These are phyloP conservation scores for Eleginops maclovinus DNA, from an alignment of 2,113 vertebrate genomes.

Conservation along the genomic window DNA sequence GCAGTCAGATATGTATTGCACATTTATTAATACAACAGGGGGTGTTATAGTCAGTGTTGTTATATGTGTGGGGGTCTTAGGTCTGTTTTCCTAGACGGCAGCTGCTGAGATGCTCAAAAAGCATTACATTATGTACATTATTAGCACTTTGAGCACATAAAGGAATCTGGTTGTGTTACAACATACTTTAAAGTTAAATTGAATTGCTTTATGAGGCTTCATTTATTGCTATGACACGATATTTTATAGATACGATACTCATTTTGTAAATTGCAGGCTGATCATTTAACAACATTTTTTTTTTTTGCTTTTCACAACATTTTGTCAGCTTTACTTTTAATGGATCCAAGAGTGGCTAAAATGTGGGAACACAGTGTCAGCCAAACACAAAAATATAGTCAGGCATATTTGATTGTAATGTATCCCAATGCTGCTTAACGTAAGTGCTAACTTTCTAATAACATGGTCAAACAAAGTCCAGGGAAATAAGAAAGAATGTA, in stretches of 20 bases:
- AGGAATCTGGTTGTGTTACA: slow-evolving; percentile 15
- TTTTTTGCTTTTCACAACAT: not conserved
- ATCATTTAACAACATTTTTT: too few relatives aligned
- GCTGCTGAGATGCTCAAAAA: slow-evolving; percentile 46
- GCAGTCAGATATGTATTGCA: too few relatives aligned
- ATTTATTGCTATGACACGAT: not conserved
- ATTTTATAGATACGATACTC: too few relatives aligned
- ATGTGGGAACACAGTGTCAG: not conserved
- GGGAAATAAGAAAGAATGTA: not conserved
- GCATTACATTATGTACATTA: slow-evolving; percentile 17
- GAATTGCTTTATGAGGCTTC: not conserved
- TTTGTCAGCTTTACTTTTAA: not conserved
- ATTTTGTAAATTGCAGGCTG: too few relatives aligned
- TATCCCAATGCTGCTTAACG: not conserved
- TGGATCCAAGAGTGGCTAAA: not conserved
- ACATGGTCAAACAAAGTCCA: not conserved
- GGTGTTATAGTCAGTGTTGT: too few relatives aligned
- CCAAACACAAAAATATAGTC: not conserved
- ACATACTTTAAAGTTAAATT: not conserved
- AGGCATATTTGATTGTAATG: not conserved
- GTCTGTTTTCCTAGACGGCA: slow-evolving; percentile 17
- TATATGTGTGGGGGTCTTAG: too few relatives aligned
- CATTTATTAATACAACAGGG: too few relatives aligned
- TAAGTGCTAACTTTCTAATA: not conserved
- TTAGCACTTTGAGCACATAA: slow-evolving; percentile 12